phyloP scores from a whole-genome alignment of 1,140 invertebrate species.

The Drosophila yakuba region DNA sequence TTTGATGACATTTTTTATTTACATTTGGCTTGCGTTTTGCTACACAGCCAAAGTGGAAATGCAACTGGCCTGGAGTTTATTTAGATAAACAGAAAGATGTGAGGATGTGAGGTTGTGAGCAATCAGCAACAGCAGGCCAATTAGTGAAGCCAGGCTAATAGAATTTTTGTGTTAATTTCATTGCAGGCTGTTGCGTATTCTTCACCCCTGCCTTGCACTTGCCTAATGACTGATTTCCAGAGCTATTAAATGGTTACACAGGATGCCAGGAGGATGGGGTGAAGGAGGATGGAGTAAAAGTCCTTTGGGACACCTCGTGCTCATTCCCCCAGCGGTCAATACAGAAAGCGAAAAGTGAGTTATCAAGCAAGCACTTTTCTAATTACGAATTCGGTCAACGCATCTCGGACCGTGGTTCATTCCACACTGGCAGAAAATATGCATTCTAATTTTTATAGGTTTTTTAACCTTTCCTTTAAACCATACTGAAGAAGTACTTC shows the following conservation, averaged over 20 bases:
- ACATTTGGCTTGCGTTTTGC: constrained; percentile 23
- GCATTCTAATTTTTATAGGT: neutral
- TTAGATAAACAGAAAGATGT: neutral
- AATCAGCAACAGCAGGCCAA: constrained; percentile 54
- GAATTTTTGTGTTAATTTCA: constrained; percentile 67
- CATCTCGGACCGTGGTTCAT: constrained; percentile 14
- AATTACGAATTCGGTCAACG: constrained; percentile 66
- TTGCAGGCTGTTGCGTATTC: constrained; percentile 31
- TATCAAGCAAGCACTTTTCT: constrained; percentile 80
- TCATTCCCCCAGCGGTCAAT: constrained; percentile 2
- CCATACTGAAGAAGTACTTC: neutral
- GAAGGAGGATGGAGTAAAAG: neutral
- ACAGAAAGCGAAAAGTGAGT: constrained; percentile 60
- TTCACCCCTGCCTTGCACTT: constrained; percentile 10
- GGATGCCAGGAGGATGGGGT: neutral
- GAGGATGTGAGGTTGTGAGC: constrained; percentile 7
- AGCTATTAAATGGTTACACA: constrained; percentile 53
- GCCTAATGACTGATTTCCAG: constrained; percentile 62
- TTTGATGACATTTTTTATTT: constrained; percentile 73
- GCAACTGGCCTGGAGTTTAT: constrained; percentile 1
- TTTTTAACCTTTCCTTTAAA: too few relatives aligned
- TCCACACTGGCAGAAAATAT: constrained; percentile 4
- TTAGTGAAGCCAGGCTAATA: constrained; percentile 63
- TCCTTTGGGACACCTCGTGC: constrained; percentile 5
- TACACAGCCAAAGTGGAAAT: constrained; percentile 16